phyloP scores from a whole-genome alignment of 2,888 invertebrate species.

The Spialia ferax region DNA sequence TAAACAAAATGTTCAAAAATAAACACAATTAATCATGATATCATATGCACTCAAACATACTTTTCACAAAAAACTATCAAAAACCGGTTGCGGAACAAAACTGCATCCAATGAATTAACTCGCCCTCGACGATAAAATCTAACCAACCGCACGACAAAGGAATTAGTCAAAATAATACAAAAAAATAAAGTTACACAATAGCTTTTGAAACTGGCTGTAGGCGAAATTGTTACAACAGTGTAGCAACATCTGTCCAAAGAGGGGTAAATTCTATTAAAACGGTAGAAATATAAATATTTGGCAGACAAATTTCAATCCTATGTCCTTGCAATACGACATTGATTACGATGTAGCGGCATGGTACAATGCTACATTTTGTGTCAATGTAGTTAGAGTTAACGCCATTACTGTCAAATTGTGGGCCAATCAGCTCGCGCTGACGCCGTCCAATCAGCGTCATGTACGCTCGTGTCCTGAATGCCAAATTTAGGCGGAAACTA shows the following conservation, averaged over 20 bases:
- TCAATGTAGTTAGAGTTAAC: slow-evolving; percentile 65
- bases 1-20: slow-evolving; percentile 8
- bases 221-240: slow-evolving; percentile 85
- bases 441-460: slow-evolving; percentile 71
- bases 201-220: slow-evolving; percentile 75
- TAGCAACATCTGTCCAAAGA: slow-evolving; percentile 85
- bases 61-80: slow-evolving; percentile 56
- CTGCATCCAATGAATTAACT: slow-evolving; percentile 71
- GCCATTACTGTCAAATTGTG: slow-evolving; percentile 85
- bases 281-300: slow-evolving; percentile 16
- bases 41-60: slow-evolving; percentile 52
- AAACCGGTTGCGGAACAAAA: slow-evolving; percentile 76
- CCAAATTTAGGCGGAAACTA: slow-evolving; percentile 78
- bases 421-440: slow-evolving; percentile 75
- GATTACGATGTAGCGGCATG: neutral
- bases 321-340: neutral
- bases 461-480: slow-evolving; percentile 76
- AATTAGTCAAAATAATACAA: slow-evolving; percentile 83
- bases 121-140: slow-evolving; percentile 75
- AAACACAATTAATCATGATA: slow-evolving; percentile 54
- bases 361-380: slow-evolving; percentile 18
- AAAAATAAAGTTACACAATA: slow-evolving; percentile 78
- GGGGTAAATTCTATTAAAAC: slow-evolving; percentile 53
- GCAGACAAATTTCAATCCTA: slow-evolving; percentile 18
- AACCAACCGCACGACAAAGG: slow-evolving; percentile 84